Evolutionary conservation across 2,113 vertebrate genomes (phyloP).

Genomic region (Oncorhynchus masou): DNA sequence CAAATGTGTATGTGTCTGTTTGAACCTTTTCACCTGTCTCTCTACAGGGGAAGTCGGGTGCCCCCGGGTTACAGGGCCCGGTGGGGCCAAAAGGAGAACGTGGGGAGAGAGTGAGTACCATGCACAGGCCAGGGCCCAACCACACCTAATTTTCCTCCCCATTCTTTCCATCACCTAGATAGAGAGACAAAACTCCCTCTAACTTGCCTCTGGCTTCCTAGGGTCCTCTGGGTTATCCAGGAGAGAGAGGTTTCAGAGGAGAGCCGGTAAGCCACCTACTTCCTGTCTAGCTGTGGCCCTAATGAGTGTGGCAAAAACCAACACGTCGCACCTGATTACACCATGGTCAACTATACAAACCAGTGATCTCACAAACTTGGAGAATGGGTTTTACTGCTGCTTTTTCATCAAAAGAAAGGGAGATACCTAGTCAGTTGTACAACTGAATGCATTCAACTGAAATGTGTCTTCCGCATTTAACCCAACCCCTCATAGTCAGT

Average conservation of each 20-base stretch:
- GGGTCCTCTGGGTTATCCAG: conserved; percentile 83
- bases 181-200: conserved; percentile 9
- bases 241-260: conserved; percentile 83
- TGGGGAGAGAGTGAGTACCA: conserved; percentile 86
- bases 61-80: conserved; percentile 73
- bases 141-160: background rate
- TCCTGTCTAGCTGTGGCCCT: conserved; percentile 3
- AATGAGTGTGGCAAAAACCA: conserved; percentile 32
- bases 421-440: too few relatives aligned
- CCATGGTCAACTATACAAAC: conserved; percentile 47
- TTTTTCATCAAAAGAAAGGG: too few relatives aligned
- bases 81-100: conserved; percentile 83
- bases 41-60: conserved; percentile 81
- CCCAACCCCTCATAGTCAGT: background rate
- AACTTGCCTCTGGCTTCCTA: conserved; percentile 56
- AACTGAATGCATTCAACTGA: too few relatives aligned
- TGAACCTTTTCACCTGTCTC: conserved; percentile 13
- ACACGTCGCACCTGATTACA: conserved; percentile 47
- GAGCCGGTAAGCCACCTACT: conserved; percentile 73
- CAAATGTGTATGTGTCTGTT: background rate
- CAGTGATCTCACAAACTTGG: conserved; percentile 30
- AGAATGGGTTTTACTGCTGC: background rate
- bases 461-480: too few relatives aligned
- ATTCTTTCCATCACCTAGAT: conserved; percentile 1
- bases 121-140: background rate